Conservation (phyloP, 37 sponge, comb jelly and placozoan species). For the Oscarella lobularis region DNA sequence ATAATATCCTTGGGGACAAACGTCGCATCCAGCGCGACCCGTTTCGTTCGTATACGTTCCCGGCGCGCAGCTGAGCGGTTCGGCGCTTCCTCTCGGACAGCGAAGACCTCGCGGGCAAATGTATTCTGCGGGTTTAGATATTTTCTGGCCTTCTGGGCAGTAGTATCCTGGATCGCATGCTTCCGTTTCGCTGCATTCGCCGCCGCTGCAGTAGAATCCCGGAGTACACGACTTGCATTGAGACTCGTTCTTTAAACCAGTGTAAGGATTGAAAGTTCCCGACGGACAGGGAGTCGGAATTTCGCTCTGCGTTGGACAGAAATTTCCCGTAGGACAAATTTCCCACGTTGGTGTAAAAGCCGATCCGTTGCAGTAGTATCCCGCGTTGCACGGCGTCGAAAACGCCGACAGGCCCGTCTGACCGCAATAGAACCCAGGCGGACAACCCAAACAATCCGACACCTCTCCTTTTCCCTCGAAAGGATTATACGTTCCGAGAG, state of each 20-base stretch:
- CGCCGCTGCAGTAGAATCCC: neutral
- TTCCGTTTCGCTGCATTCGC: neutral
- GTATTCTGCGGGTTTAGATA: neutral
- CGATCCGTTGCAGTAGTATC: slow-evolving; percentile 12
- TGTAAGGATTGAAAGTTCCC: slow-evolving; percentile 2
- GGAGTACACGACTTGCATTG: neutral
- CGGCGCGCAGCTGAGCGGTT: slow-evolving; percentile 9
- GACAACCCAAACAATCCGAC: slow-evolving; percentile 14
- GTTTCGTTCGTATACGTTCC: slow-evolving; percentile 13
- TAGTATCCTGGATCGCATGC: slow-evolving; percentile 20
- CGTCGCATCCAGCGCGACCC: neutral
- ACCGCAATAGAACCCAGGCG: slow-evolving; percentile 14
- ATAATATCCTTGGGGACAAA: slow-evolving; percentile 18
- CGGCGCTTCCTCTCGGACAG: slow-evolving; percentile 6
- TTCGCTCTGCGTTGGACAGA: neutral
- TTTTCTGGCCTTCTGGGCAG: slow-evolving; percentile 21
- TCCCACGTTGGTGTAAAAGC: slow-evolving; percentile 1
- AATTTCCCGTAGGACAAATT: neutral
- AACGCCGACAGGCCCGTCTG: slow-evolving; percentile 3
- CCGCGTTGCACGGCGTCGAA: slow-evolving; percentile 1
- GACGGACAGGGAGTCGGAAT: neutral
- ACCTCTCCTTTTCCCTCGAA: neutral
- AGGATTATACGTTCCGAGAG: slow-evolving; percentile 9
- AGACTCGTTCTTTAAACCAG: neutral
- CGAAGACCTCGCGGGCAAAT: slow-evolving; percentile 1